phyloP scores from a whole-genome alignment of 2,888 invertebrate species.

The Amorpha juglandis region DNA sequence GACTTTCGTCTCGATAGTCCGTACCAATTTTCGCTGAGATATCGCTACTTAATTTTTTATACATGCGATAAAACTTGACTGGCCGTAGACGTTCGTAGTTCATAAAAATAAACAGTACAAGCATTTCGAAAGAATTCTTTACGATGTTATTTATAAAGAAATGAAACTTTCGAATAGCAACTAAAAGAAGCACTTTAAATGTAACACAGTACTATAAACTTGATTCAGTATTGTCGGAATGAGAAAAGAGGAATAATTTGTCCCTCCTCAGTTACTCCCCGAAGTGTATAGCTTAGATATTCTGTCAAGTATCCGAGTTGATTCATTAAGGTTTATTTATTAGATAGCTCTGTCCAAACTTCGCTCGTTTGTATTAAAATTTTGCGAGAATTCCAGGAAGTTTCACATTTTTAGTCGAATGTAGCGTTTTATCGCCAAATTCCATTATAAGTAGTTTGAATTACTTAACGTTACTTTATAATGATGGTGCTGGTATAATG shows the following conservation, averaged over 20 bases:
- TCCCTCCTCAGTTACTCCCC: conserved; percentile 43
- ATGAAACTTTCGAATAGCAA: neutral
- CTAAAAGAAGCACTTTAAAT: neutral
- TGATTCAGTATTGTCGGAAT: neutral
- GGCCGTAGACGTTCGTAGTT: no score
- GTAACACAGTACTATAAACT: neutral
- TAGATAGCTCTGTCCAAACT: conserved; percentile 54
- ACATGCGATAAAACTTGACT: no score
- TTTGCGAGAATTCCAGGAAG: conserved; percentile 48
- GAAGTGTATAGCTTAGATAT: conserved; percentile 29
- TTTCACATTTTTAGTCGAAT: conserved; percentile 47
- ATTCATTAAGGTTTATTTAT: conserved; percentile 67
- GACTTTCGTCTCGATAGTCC: no score
- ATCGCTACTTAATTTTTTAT: no score
- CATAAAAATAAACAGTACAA: neutral
- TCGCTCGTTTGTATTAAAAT: conserved; percentile 65
- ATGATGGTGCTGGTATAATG: neutral
- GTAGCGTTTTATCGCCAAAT: conserved; percentile 18
- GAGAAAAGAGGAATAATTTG: conserved; percentile 5
- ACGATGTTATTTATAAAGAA: neutral
- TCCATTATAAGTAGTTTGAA: conserved; percentile 22
- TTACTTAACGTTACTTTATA: conserved; percentile 11
- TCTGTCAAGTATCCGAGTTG: conserved; percentile 50
- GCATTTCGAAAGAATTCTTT: neutral
- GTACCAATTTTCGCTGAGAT: no score